These are phyloP conservation scores for Thereva nobilitata DNA, from an alignment of 2,888 invertebrate genomes.

Conservation along the genomic window DNA sequence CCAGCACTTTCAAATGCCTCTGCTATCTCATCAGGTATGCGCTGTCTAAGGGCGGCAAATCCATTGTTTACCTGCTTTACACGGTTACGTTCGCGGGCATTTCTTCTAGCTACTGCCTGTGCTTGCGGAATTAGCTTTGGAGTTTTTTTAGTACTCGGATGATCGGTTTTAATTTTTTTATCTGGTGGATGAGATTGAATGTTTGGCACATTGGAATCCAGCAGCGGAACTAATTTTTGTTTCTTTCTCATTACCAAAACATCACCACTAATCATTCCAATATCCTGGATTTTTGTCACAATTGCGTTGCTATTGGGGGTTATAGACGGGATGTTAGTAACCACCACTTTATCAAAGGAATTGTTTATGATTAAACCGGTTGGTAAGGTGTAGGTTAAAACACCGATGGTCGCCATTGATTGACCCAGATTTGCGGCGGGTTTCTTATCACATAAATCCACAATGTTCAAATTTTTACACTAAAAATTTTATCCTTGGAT, in stretches of 20 bases:
- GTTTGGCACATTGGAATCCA: constrained; percentile 35
- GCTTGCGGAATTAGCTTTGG: constrained; percentile 66
- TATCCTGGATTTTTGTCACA: constrained; percentile 55
- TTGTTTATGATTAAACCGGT: constrained; percentile 46
- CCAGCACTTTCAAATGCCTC: constrained; percentile 69
- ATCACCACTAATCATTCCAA: constrained; percentile 51
- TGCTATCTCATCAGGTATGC: constrained; percentile 83
- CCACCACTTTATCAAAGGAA: constrained; percentile 53
- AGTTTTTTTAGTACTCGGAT: background rate
- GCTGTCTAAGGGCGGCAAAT: constrained; percentile 83
- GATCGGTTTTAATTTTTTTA: constrained; percentile 9
- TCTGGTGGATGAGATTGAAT: constrained; percentile 16
- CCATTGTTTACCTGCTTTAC: constrained; percentile 93
- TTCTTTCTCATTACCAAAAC: constrained; percentile 43
- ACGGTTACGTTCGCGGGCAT: constrained; percentile 89
- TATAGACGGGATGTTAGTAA: constrained; percentile 51
- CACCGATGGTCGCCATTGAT: constrained; percentile 47
- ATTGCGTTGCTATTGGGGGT: constrained; percentile 53
- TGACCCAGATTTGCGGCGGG: constrained; percentile 2
- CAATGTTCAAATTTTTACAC: constrained; percentile 4
- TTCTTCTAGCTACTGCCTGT: constrained; percentile 82
- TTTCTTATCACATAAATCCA: constrained; percentile 16
- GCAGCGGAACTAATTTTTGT: constrained; percentile 38
- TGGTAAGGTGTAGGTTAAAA: constrained; percentile 51
- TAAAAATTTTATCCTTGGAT: constrained; percentile 6